Conservation (phyloP, 2,888 invertebrate species). For the Drosophila ustulata region DNA sequence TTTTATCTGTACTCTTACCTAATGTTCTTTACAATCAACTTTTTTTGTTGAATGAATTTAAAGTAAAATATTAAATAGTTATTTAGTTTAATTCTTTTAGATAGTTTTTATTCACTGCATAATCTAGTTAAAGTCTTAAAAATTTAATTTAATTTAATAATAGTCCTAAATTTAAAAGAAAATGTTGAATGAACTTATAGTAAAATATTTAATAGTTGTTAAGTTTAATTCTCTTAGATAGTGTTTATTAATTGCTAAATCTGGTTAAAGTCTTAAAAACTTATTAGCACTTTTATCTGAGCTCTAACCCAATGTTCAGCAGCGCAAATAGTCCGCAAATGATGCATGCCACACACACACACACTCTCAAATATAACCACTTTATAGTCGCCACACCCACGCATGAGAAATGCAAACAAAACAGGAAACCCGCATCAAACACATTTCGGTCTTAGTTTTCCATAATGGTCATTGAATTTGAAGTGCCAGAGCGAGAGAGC, state of each 20-base stretch:
- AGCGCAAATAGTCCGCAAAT: conserved; percentile 11
- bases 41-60: no score
- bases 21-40: no score
- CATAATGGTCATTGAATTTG: conserved; percentile 59
- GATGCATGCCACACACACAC: conserved; percentile 9
- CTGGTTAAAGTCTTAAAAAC: neutral
- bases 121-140: no score
- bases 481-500: conserved; percentile 26
- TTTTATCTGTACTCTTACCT: no score
- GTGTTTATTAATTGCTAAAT: neutral
- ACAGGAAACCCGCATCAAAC: conserved; percentile 49
- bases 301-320: conserved; percentile 13
- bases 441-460: conserved; percentile 53
- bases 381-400: neutral
- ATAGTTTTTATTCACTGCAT: no score
- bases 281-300: neutral
- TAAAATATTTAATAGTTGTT: neutral
- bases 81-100: no score
- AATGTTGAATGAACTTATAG: no score
- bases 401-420: conserved; percentile 25
- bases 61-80: no score
- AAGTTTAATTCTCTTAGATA: neutral
- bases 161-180: no score
- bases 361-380: conserved; percentile 7
- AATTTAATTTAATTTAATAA: no score